These are phyloP conservation scores for Pelmatolapia mariae DNA, from an alignment of 2,113 vertebrate species.

Conservation along the genomic window DNA sequence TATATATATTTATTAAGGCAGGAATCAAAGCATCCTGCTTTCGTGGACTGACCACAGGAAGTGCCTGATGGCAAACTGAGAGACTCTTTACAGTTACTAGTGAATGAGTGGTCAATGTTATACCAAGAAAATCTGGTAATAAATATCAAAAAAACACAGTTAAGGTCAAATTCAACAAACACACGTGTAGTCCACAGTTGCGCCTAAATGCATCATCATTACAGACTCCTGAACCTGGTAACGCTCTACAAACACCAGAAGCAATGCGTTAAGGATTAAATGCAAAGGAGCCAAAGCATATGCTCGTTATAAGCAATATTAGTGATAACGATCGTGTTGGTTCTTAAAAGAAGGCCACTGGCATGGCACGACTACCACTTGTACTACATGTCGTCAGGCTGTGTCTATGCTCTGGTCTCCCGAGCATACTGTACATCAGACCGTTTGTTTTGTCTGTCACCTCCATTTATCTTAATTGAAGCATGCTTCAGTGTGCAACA, in stretches of 20 bases:
- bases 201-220: background rate
- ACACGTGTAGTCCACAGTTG: background rate
- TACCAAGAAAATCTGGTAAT: background rate
- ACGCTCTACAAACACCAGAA: background rate
- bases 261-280: background rate
- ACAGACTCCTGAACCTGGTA: background rate
- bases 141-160: background rate
- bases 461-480: conserved; percentile 50
- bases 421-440: background rate
- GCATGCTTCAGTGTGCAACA: conserved; percentile 28
- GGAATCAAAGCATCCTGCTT: background rate
- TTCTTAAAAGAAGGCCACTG: background rate
- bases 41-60: conserved; percentile 7
- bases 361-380: background rate
- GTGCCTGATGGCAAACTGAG: conserved; percentile 16
- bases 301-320: background rate
- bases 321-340: background rate
- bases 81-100: conserved; percentile 37
- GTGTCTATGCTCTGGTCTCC: background rate
- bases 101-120: conserved; percentile 8
- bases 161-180: background rate
- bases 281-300: background rate
- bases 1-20: background rate
- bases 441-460: conserved; percentile 45
- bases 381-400: background rate